Conservation (phyloP, 1,140 invertebrate genomes). For the Augochlora pura region DNA sequence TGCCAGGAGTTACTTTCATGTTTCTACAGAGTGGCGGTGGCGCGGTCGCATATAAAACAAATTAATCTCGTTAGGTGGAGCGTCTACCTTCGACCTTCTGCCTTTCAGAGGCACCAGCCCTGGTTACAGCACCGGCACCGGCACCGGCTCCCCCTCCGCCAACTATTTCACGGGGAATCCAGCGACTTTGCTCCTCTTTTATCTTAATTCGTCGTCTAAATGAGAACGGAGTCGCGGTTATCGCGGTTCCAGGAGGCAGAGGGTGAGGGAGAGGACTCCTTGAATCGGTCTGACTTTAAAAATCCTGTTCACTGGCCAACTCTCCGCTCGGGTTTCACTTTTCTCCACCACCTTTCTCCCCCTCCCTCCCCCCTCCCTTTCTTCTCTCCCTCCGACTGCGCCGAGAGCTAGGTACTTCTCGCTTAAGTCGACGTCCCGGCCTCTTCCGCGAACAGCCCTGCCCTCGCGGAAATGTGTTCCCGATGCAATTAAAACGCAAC, state of each 20-base stretch:
- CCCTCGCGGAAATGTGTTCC: background rate
- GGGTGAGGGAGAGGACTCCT: constrained; percentile 25
- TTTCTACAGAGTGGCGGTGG: constrained; percentile 68
- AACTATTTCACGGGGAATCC: constrained; percentile 54
- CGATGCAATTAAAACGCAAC: background rate
- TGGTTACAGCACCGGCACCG: background rate
- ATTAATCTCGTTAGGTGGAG: constrained; percentile 76
- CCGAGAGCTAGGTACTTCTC: background rate
- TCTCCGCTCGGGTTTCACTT: constrained; percentile 46
- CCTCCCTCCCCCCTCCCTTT: background rate
- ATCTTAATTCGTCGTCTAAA: constrained; percentile 69
- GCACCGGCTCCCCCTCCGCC: constrained; percentile 10
- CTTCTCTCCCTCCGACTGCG: background rate
- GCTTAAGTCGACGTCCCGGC: constrained; percentile 11
- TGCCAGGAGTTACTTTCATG: constrained; percentile 73
- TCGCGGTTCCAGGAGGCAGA: constrained; percentile 49
- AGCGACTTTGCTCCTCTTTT: constrained; percentile 66
- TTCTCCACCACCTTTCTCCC: constrained; percentile 33
- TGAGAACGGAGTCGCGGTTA: constrained; percentile 65
- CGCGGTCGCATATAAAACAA: constrained; percentile 75
- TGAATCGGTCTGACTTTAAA: constrained; percentile 58
- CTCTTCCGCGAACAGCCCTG: background rate
- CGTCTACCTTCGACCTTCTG: constrained; percentile 67
- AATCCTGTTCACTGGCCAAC: constrained; percentile 54
- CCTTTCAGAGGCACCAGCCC: constrained; percentile 59